Evolutionary conservation across 2,888 invertebrate species (phyloP).

Genomic region (Chymomyza fuscimana): DNA sequence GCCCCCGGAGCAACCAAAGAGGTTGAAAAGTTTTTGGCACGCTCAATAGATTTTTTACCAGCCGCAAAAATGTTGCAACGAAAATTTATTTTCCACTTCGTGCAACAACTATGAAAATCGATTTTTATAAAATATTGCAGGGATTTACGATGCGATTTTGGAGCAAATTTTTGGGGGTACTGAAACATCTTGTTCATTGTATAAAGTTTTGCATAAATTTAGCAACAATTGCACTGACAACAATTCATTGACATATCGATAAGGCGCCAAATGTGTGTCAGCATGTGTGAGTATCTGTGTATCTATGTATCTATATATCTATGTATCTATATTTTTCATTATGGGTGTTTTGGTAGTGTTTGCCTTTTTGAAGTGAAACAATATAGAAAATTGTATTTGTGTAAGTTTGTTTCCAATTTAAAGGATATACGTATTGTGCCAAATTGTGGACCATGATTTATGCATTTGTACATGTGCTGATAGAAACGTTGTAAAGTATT

Average conservation of each 20-base stretch:
- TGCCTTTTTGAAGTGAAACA: background rate
- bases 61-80: slow-evolving; percentile 46
- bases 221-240: background rate
- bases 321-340: background rate
- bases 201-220: slow-evolving; percentile 39
- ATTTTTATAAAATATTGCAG: slow-evolving; percentile 48
- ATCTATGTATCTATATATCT: background rate
- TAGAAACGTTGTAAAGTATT: slow-evolving; percentile 56
- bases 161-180: slow-evolving; percentile 31
- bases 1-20: background rate
- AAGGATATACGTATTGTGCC: background rate
- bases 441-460: slow-evolving; percentile 49
- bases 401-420: background rate
- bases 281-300: background rate
- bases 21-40: slow-evolving; percentile 10
- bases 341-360: background rate
- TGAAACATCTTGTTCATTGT: slow-evolving; percentile 28
- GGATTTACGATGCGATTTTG: slow-evolving; percentile 33
- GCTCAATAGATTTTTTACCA: slow-evolving; percentile 37
- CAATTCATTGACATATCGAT: background rate
- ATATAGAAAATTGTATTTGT: background rate
- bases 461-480: slow-evolving; percentile 57
- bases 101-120: slow-evolving; percentile 22
- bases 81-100: slow-evolving; percentile 41
- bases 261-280: background rate